These are phyloP conservation scores for Syndactyla subalaris DNA, from an alignment of 2,797 vertebrate genomes.

Conservation along the genomic window DNA sequence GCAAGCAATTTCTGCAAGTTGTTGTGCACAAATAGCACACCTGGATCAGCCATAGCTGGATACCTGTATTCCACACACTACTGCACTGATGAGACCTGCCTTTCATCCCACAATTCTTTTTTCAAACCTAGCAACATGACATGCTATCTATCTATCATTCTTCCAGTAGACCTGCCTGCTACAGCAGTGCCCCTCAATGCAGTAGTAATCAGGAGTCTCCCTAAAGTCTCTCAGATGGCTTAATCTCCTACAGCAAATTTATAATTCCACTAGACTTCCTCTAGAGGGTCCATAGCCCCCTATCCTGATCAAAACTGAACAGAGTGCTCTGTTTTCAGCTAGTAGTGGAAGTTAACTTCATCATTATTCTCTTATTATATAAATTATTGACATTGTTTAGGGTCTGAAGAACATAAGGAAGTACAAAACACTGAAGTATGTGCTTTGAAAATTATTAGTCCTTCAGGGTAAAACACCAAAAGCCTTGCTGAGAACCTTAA, in stretches of 20 bases:
- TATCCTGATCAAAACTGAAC: not conserved
- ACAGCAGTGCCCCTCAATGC: not conserved
- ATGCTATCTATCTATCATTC: not conserved
- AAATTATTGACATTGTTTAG: not conserved
- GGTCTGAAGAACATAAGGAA: not conserved
- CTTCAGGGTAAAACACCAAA: not conserved
- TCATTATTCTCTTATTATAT: not conserved
- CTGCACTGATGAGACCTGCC: not conserved
- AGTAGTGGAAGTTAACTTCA: not conserved
- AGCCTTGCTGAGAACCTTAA: not conserved
- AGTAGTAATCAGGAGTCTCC: not conserved
- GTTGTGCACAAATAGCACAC: rapidly evolving
- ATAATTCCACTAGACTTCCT: not conserved
- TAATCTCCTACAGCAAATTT: not conserved
- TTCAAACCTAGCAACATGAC: not conserved
- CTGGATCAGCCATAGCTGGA: not conserved
- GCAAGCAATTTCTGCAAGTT: not conserved
- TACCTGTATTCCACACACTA: not conserved
- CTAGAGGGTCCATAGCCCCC: not conserved
- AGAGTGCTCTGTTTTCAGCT: not conserved
- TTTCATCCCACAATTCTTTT: not conserved
- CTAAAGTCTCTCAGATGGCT: not conserved
- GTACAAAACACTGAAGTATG: not conserved
- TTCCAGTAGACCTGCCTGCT: not conserved
- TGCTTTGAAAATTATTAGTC: not conserved